A percentile compares a stretch with the other conserved stretches of the same genome.
Conservation (phyloP, 2,797 vertebrate genomes). For the Numenius phaeopus region DNA sequence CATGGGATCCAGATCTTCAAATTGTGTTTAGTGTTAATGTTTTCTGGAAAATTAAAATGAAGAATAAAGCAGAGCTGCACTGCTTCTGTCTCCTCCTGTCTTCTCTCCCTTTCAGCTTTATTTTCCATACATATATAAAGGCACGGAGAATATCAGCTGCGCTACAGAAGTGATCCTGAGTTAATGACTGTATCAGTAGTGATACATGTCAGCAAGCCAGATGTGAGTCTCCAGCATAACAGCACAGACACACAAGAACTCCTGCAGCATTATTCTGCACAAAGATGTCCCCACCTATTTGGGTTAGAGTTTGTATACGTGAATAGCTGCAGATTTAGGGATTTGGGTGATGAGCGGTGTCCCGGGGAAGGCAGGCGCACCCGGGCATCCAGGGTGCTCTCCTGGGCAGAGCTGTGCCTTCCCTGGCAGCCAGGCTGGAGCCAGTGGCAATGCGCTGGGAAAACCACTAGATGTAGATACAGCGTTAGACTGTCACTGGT, state of each 20-base stretch:
- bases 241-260: not conserved
- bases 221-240: not conserved
- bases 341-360: rapidly evolving
- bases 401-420: not conserved
- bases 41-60: not conserved
- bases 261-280: not conserved
- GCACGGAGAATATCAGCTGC: not conserved
- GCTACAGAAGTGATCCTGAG: not conserved
- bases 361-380: not conserved
- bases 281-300: rapidly evolving
- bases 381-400: too few relatives aligned
- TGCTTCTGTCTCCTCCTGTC: not conserved
- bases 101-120: not conserved
- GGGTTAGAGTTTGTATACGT: rapidly evolving
- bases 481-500: not conserved
- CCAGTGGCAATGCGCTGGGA: not conserved
- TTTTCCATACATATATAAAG: not conserved
- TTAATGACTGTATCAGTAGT: not conserved
- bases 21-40: not conserved
- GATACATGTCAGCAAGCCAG: not conserved
- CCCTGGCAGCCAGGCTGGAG: not conserved
- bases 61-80: not conserved
- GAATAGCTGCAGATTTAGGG: not conserved
- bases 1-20: not conserved
- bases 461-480: constrained; percentile 70